A percentile compares a stretch with the other conserved stretches of the same genome.
Evolutionary conservation across 2,888 invertebrate species (phyloP).

Genomic region (Strigamia transsilvanica): DNA sequence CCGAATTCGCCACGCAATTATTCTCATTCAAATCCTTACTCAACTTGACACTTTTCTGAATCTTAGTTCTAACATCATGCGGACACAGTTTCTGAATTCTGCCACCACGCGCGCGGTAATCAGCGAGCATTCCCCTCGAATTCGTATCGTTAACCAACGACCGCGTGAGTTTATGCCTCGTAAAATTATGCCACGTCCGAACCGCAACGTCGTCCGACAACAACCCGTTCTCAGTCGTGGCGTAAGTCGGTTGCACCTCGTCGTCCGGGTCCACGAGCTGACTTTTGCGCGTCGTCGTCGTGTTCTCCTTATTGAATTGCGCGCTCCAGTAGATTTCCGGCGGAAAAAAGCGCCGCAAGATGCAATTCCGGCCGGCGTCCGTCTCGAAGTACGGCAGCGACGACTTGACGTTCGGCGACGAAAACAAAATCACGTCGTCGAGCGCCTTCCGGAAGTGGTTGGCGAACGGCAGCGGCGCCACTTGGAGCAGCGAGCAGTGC

Average conservation of each 20-base stretch:
- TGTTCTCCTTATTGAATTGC: constrained; percentile 59
- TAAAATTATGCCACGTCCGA: constrained; percentile 74
- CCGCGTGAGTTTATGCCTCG: constrained; percentile 73
- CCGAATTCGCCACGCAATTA: constrained; percentile 22
- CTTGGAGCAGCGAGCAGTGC: constrained; percentile 56
- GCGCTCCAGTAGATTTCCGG: constrained; percentile 76
- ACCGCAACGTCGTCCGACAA: constrained; percentile 55
- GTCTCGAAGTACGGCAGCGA: constrained; percentile 88
- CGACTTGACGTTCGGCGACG: constrained; percentile 86
- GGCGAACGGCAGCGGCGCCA: constrained; percentile 63
- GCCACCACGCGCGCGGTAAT: constrained; percentile 87
- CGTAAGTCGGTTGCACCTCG: constrained; percentile 26
- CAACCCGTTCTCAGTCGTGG: constrained; percentile 24
- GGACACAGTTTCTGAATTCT: constrained; percentile 62
- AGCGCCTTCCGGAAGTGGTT: constrained; percentile 79
- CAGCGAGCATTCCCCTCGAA: constrained; percentile 78
- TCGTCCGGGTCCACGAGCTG: not conserved
- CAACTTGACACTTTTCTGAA: constrained; percentile 46
- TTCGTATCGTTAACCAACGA: constrained; percentile 72
- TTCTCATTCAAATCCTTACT: constrained; percentile 50
- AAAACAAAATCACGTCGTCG: constrained; percentile 77
- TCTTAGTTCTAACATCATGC: constrained; percentile 54
- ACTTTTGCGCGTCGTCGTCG: constrained; percentile 1
- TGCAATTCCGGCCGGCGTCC: constrained; percentile 79
- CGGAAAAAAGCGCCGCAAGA: constrained; percentile 76